Percentiles rank a stretch among this genome's conserved stretches.
Evolutionary conservation across 2,888 invertebrate genomes (phyloP).

Genomic region (Oscheius sp.): DNA sequence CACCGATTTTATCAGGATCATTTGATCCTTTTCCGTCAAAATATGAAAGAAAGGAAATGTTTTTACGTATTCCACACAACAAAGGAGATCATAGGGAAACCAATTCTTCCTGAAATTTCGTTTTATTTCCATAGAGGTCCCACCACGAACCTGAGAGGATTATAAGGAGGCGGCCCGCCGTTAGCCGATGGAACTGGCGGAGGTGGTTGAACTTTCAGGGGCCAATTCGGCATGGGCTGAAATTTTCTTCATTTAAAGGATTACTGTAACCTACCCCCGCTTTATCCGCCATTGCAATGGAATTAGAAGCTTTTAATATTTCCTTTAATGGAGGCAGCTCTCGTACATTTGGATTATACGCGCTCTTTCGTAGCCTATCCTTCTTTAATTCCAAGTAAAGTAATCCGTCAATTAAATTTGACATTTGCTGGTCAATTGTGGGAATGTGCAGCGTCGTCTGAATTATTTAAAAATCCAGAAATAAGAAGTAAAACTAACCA

Average conservation of each 20-base stretch:
- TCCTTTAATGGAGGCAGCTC: constrained; percentile 18
- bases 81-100: constrained; percentile 51
- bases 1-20: constrained; percentile 8
- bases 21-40: constrained; percentile 38
- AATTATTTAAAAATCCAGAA: background rate
- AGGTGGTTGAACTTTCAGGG: background rate
- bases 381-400: constrained; percentile 36
- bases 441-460: background rate
- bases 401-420: constrained; percentile 12
- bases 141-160: too few relatives aligned
- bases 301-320: background rate
- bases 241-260: background rate
- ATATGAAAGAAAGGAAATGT: constrained; percentile 56
- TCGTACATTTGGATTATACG: constrained; percentile 42
- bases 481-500: background rate
- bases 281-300: constrained; percentile 38
- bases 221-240: constrained; percentile 35
- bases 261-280: constrained; percentile 37
- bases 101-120: constrained; percentile 45
- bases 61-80: constrained; percentile 54
- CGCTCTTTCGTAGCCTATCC: constrained; percentile 45
- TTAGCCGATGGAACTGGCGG: background rate
- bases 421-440: constrained; percentile 14
- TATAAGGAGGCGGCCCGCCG: too few relatives aligned
- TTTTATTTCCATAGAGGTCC: too few relatives aligned